Evolutionary conservation across 2,113 vertebrate species (phyloP), one percentile per base, ranked within the genome.

Genomic region (Pseudorasbora parva): DNA sequence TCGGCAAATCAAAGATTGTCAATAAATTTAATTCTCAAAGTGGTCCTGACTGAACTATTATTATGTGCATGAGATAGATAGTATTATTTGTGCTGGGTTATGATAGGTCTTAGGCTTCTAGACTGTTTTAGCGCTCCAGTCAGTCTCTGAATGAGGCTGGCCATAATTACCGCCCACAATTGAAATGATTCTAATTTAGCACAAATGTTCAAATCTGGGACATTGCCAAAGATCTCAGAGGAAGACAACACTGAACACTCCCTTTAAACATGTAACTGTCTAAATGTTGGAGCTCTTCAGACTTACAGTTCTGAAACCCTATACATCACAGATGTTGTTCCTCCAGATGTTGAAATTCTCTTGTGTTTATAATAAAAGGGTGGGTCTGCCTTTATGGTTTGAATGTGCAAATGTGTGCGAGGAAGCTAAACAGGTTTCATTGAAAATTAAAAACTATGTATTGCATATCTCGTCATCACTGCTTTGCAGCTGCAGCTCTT

Each of bases 401-500:
- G 11, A 76, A 57, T 77, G 54, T 41, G 54, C 19, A 57, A 19
- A 8, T 51, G 60, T 49, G 83, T 86, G 83, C 64, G 66, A 81
- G 81, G 78, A 73, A 51, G 47, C 76, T 73, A 25, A 75, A 59
- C n/a, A n/a, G 10, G 19, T 56, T 76, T 76, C 27, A 14, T 7
- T 56, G 73, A 27, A 27, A 76, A 6, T n/a, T 43, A 43, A n/a
- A 0, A 23, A 57, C 2, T 10, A n/a, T 21, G 30, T 57, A n/a
- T 72, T 75, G 66, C 88, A 91, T 87, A 85, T 91, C 0, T 10
- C 27, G 45, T 89, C 89, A 87, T 91, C 27, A 71, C 0, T 89
- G 88, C 37, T 15, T 4, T 82, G 23, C 19, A 8, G 88, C 88
- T 88, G 84, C 85, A 84, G 84, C 87, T n/a, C n/a, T 89, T 88